Evolutionary conservation across 2,113 vertebrate genomes (phyloP), one percentile per base, ranked within the genome.

Genomic region (Cervus canadensis): DNA sequence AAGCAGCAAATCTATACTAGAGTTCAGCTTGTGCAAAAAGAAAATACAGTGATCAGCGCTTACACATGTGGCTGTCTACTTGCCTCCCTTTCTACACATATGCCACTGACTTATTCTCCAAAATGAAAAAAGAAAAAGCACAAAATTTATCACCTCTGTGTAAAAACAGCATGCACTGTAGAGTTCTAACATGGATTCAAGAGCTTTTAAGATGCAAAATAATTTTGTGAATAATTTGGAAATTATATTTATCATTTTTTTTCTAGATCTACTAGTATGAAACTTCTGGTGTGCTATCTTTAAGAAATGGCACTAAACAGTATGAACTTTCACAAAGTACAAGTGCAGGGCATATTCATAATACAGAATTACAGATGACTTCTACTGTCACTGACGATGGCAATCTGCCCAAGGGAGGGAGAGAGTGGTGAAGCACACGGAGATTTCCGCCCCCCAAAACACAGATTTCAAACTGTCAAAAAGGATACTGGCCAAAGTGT

Each of bases 401-500:
- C 7, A 48, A 74, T 40, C 28, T 48, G 30, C 14, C 52, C 52
- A 56, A 52, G n/a, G 52, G n/a, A 36, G 23, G 19, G 57, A 21
- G 11, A 25, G 28, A 21, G 54, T 17, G 82, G 11, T 36, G 45
- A 67, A 28, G n/a, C 16, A 52, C 5, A 54, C 1, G 78, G 1
- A 28, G 19, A 48, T 8, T 5, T 13, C 0, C 4, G 7, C 26
- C 26, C 12, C 0, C 4, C 64, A 60, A 82, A 10, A 54, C 84
- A 83, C 48, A n/a, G 4, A 50, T 48, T 87, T 84, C 21, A 85
- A 97, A 87, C 15, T 54, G 97, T 95, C 71, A 88, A 54, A 98
- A 99, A 99, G 99, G 99, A 99, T 99, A 99, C 99, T 99, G 98
- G 99, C 99, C 99, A 99, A 99, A 86, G 99, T 99, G 99, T 99